Percentiles rank a stretch among this genome's conserved stretches.
phyloP scores from a whole-genome alignment of 2,797 vertebrate species.

The Coluber constrictor region DNA sequence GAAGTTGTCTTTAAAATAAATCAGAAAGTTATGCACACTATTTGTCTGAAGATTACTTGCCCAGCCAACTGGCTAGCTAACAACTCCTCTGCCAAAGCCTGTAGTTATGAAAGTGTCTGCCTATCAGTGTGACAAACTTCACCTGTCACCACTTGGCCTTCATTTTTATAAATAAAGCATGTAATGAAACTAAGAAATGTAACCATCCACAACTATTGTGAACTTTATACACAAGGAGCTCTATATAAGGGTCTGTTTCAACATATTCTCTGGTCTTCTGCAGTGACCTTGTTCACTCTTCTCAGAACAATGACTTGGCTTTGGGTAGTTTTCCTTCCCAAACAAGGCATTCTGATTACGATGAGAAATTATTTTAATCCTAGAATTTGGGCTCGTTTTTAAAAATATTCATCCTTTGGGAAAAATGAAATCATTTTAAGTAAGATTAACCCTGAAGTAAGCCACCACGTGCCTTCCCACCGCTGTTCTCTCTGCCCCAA shows the following conservation, averaged over 20 bases:
- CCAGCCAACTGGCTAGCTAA: slow-evolving; percentile 28
- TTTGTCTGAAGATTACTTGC: slow-evolving; percentile 32
- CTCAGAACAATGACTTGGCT: slow-evolving; percentile 1
- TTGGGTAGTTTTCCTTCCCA: neutral
- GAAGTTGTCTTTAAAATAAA: neutral
- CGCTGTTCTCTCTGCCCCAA: neutral
- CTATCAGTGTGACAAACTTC: neutral
- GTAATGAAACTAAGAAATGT: neutral
- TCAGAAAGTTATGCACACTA: neutral
- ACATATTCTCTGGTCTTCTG: neutral
- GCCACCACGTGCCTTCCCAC: neutral
- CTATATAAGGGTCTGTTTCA: neutral
- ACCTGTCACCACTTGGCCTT: neutral
- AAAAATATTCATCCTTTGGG: slow-evolving; percentile 8
- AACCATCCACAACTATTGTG: neutral
- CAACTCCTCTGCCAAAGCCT: neutral
- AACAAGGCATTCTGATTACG: neutral
- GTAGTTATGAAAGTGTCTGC: neutral
- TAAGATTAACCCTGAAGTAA: neutral
- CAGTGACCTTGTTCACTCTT: neutral
- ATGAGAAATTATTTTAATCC: neutral
- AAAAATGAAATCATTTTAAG: neutral
- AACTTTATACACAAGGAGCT: neutral
- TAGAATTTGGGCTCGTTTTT: slow-evolving; percentile 6
- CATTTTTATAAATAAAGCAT: neutral